A percentile compares a stretch with the other conserved stretches of the same genome.
Conservation (phyloP, 1,140 invertebrate species). For the Papilio polytes region DNA sequence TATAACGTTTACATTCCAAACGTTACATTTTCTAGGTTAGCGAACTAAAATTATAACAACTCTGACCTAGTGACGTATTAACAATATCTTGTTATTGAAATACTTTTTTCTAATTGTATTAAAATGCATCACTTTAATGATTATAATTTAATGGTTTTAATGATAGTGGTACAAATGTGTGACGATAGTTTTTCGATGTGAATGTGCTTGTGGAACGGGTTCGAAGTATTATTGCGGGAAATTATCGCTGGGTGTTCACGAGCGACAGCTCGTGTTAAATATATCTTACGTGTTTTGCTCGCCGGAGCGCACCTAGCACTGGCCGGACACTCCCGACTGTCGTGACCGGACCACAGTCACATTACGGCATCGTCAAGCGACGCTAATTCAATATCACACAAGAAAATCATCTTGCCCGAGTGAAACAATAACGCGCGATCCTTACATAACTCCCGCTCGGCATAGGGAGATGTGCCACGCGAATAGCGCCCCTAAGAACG, state of each 20-base stretch:
- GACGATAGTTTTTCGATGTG: not conserved
- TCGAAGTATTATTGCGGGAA: not conserved
- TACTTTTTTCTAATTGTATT: slow-evolving; percentile 4
- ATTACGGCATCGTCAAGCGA: slow-evolving; percentile 27
- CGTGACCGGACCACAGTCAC: slow-evolving; percentile 10
- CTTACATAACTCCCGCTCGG: slow-evolving; percentile 79
- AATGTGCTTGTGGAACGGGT: not conserved
- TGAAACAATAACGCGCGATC: slow-evolving; percentile 72
- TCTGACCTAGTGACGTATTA: slow-evolving; percentile 27
- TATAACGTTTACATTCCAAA: slow-evolving; percentile 42
- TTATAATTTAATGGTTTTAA: not conserved
- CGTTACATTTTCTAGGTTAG: slow-evolving; percentile 48
- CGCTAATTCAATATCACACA: slow-evolving; percentile 31
- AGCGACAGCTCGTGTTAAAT: slow-evolving; percentile 68
- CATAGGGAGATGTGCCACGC: slow-evolving; percentile 62
- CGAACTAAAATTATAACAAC: slow-evolving; percentile 48
- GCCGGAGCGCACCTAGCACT: slow-evolving; percentile 60
- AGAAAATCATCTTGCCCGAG: slow-evolving; percentile 49
- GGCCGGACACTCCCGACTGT: slow-evolving; percentile 59
- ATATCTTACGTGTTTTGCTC: slow-evolving; percentile 63
- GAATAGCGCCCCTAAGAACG: slow-evolving; percentile 66
- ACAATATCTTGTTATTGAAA: slow-evolving; percentile 16
- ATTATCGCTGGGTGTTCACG: slow-evolving; percentile 16
- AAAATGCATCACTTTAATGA: not conserved
- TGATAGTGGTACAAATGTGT: not conserved